These are phyloP conservation scores for Protosalanx chinensis DNA, from an alignment of 2,797 vertebrate species.

Conservation along the genomic window DNA sequence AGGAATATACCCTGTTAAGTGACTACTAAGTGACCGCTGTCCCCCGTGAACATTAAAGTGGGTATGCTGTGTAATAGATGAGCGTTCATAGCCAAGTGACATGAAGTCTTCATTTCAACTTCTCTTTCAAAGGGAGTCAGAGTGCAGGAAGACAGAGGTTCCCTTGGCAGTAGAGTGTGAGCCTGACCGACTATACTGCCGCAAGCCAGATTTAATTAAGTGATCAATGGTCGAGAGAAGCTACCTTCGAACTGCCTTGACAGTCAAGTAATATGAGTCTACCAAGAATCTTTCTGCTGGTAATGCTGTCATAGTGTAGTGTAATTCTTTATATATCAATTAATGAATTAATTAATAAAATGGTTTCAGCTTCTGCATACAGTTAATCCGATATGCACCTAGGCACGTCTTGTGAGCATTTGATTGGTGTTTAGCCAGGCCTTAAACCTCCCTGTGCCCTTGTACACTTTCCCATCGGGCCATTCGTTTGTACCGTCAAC, in stretches of 20 bases:
- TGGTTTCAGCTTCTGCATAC: not conserved
- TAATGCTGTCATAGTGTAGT: not conserved
- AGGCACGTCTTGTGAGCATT: not conserved
- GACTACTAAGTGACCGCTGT: not conserved
- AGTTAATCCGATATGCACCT: too few relatives aligned
- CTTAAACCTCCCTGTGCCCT: constrained; percentile 21
- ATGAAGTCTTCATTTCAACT: constrained; percentile 59
- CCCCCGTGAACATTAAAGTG: not conserved
- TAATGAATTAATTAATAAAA: not conserved
- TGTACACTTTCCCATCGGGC: constrained; percentile 53
- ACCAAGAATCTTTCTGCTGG: not conserved
- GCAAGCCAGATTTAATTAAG: constrained; percentile 58
- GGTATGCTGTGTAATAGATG: not conserved
- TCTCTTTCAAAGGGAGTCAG: constrained; percentile 58
- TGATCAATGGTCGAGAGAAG: constrained; percentile 43
- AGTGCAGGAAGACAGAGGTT: constrained; percentile 43
- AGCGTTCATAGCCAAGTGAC: constrained; percentile 55
- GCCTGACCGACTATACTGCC: constrained; percentile 40
- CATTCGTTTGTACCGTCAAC: constrained; percentile 57
- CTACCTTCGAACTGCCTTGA: constrained; percentile 31
- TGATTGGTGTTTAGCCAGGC: not conserved
- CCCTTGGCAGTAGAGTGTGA: constrained; percentile 38
- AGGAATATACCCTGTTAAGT: too few relatives aligned
- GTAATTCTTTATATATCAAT: not conserved
- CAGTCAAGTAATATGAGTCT: not conserved